phyloP scores from a whole-genome alignment of 1,140 invertebrate species.

The Ephestia elutella region DNA sequence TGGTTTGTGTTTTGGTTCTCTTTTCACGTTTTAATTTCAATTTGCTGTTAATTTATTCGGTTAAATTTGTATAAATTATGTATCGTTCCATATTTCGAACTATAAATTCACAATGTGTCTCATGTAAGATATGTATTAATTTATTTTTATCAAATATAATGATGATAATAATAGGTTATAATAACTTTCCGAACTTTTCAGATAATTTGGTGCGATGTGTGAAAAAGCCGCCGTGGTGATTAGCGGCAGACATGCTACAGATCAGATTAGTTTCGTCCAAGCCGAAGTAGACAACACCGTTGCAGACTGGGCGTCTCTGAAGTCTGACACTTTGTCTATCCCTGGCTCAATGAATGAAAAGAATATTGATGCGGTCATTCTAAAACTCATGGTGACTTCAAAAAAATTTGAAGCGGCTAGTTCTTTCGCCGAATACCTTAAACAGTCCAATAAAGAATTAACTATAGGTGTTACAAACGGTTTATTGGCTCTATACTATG shows the following conservation, averaged over 20 bases:
- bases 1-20: too few relatives aligned
- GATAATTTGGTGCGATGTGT: slow-evolving; percentile 11
- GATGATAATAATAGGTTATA: background rate
- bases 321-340: slow-evolving; percentile 40
- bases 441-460: slow-evolving; percentile 57
- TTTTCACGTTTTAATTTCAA: background rate
- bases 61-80: background rate
- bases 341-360: slow-evolving; percentile 53
- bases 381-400: slow-evolving; percentile 64
- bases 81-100: background rate
- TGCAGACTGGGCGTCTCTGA: slow-evolving; percentile 49
- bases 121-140: background rate
- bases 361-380: slow-evolving; percentile 76
- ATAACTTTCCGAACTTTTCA: slow-evolving; percentile 7
- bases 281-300: slow-evolving; percentile 24
- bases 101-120: background rate
- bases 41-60: background rate
- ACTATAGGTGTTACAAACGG: slow-evolving; percentile 74
- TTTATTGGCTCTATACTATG: slow-evolving; percentile 73
- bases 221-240: background rate
- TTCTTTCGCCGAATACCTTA: slow-evolving; percentile 76
- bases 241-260: slow-evolving; percentile 13
- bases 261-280: slow-evolving; percentile 49
- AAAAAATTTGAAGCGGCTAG: slow-evolving; percentile 70
- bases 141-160: background rate